Conservation (phyloP, 2,888 invertebrate genomes). For the Portevinia maculata region DNA sequence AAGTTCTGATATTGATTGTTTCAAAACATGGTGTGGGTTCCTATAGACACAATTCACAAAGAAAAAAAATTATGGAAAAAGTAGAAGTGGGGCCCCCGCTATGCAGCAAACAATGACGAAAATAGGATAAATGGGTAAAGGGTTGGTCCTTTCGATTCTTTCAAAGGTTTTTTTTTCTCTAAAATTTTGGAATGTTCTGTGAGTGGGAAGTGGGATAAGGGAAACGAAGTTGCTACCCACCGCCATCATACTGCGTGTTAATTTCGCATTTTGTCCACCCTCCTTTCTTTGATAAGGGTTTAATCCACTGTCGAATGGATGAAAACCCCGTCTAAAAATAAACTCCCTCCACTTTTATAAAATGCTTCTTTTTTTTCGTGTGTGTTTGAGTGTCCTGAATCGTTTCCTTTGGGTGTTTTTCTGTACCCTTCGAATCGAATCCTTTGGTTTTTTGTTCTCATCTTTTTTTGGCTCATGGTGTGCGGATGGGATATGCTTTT, state of each 20-base stretch:
- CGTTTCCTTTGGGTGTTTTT: slow-evolving; percentile 20
- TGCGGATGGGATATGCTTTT: slow-evolving; percentile 60
- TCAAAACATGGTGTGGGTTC: slow-evolving; percentile 1
- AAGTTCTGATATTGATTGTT: slow-evolving; percentile 23
- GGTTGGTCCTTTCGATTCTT: slow-evolving; percentile 55
- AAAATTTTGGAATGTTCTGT: slow-evolving; percentile 49
- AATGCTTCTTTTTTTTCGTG: slow-evolving; percentile 42
- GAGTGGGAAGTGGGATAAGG: not conserved
- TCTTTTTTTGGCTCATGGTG: slow-evolving; percentile 43
- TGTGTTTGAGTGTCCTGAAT: slow-evolving; percentile 57
- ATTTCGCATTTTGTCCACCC: slow-evolving; percentile 68
- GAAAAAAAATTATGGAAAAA: slow-evolving; percentile 36
- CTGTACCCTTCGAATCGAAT: slow-evolving; percentile 50
- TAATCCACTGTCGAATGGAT: slow-evolving; percentile 73
- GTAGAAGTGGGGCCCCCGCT: slow-evolving; percentile 48
- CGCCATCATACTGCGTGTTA: slow-evolving; percentile 66
- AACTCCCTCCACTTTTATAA: slow-evolving; percentile 36
- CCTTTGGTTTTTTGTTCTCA: slow-evolving; percentile 47
- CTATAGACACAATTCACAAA: slow-evolving; percentile 9
- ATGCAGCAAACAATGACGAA: slow-evolving; percentile 55
- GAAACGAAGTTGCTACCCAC: slow-evolving; percentile 31
- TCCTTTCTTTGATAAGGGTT: slow-evolving; percentile 73
- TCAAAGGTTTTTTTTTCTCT: slow-evolving; percentile 37
- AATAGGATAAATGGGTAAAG: slow-evolving; percentile 60
- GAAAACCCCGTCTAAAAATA: slow-evolving; percentile 67